These are phyloP conservation scores for Tipula vernalis DNA, from an alignment of 2,888 invertebrate species.

Conservation along the genomic window DNA sequence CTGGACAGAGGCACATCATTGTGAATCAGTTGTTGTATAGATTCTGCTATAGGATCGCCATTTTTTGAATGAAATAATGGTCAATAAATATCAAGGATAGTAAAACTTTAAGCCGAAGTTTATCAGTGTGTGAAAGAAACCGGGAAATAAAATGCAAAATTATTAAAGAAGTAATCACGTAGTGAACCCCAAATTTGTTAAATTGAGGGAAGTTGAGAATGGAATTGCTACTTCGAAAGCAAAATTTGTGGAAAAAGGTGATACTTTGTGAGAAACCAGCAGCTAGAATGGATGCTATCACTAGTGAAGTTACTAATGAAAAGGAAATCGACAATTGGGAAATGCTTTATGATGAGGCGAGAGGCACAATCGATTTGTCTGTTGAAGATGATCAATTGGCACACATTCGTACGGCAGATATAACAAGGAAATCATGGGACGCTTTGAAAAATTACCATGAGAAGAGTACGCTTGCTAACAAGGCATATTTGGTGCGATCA, in stretches of 20 bases:
- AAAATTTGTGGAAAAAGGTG: slow-evolving; percentile 12
- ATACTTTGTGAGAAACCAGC: slow-evolving; percentile 6
- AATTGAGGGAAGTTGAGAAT: neutral
- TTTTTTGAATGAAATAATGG: too few species aligned
- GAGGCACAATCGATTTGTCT: slow-evolving; percentile 12
- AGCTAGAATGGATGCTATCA: neutral
- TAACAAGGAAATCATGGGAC: slow-evolving; percentile 10
- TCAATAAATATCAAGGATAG: too few species aligned
- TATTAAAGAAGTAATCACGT: too few species aligned
- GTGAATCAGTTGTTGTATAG: too few species aligned
- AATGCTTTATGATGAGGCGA: slow-evolving; percentile 11
- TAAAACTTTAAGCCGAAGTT: too few species aligned
- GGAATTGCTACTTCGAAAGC: slow-evolving; percentile 14
- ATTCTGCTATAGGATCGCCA: too few species aligned
- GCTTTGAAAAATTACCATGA: slow-evolving; percentile 11
- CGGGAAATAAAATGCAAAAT: too few species aligned
- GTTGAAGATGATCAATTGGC: slow-evolving; percentile 12
- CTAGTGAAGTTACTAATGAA: neutral
- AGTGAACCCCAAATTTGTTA: neutral
- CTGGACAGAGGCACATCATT: too few species aligned
- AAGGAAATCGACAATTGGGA: slow-evolving; percentile 11
- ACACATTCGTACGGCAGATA: too few species aligned
- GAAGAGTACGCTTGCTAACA: neutral
- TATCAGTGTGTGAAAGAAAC: too few species aligned
- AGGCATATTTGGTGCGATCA: too few species aligned